Percentiles rank a stretch among this genome's conserved stretches.
These are phyloP conservation scores for Zaprionus kolodkinae DNA, from an alignment of 1,140 invertebrate genomes.

Conservation along the genomic window DNA sequence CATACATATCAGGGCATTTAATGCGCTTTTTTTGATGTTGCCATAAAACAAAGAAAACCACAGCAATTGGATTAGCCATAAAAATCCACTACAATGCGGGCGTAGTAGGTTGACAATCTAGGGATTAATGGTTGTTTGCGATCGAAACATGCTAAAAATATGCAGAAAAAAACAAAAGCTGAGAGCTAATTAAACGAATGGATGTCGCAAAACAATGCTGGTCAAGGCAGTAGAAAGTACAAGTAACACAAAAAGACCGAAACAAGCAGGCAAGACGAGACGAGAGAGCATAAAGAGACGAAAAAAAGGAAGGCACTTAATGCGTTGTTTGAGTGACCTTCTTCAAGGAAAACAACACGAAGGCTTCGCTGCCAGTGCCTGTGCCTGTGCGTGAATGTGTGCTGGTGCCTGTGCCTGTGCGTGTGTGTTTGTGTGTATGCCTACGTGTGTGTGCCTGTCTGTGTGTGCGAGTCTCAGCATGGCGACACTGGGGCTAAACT, in stretches of 20 bases:
- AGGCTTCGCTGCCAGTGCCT: conserved; percentile 29
- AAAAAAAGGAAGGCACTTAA: neutral
- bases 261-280: neutral
- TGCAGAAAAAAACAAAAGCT: conserved; percentile 46
- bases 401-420: conserved; percentile 16
- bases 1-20: too few species aligned
- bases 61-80: conserved; percentile 40
- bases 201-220: conserved; percentile 41
- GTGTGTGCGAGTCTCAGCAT: conserved; percentile 9
- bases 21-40: too few species aligned
- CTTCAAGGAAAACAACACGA: conserved; percentile 68
- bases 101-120: conserved; percentile 10
- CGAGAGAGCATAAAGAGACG: neutral
- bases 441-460: conserved; percentile 21
- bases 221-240: conserved; percentile 52
- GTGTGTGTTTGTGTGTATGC: conserved; percentile 25
- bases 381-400: conserved; percentile 7
- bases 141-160: conserved; percentile 52
- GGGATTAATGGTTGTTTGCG: conserved; percentile 45
- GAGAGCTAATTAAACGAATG: conserved; percentile 45
- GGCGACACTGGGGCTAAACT: conserved; percentile 46
- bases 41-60: conserved; percentile 9
- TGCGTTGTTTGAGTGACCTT: conserved; percentile 59
- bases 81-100: conserved; percentile 31
- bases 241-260: conserved; percentile 19